Percentiles rank a stretch among this genome's conserved stretches.
Conservation (phyloP, 1,140 invertebrate genomes). For the Orchesella cincta region DNA sequence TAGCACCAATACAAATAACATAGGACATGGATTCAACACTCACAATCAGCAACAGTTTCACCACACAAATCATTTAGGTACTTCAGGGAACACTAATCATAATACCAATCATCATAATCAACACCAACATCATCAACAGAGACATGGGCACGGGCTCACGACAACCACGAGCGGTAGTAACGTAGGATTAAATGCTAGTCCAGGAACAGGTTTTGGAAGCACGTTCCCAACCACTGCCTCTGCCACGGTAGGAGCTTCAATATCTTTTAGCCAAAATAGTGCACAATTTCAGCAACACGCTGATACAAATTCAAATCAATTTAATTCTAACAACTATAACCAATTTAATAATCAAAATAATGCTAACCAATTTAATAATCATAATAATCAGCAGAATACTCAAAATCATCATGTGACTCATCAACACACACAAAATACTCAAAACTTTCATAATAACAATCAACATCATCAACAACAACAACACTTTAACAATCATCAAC, state of each 20-base stretch:
- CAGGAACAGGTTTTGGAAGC: neutral
- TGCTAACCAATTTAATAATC: neutral
- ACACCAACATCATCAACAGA: neutral
- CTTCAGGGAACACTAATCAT: neutral
- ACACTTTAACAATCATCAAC: neutral
- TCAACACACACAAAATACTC: no score
- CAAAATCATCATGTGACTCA: no score
- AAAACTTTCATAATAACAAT: no score
- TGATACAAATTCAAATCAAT: neutral
- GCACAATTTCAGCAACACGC: neutral
- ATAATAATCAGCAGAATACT: neutral
- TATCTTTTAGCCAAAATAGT: conserved; percentile 7
- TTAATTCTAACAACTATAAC: neutral
- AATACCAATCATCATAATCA: neutral
- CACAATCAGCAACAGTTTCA: neutral
- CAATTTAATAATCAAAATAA: conserved; percentile 5
- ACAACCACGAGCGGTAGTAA: neutral
- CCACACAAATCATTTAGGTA: neutral
- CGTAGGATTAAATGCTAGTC: neutral
- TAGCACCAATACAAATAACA: no score
- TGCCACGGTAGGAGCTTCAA: neutral
- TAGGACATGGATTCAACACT: neutral
- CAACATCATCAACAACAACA: neutral
- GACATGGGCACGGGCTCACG: neutral
- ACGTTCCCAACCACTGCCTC: neutral